phyloP scores from a whole-genome alignment of 2,113 vertebrate species.

The Tyto alba region DNA sequence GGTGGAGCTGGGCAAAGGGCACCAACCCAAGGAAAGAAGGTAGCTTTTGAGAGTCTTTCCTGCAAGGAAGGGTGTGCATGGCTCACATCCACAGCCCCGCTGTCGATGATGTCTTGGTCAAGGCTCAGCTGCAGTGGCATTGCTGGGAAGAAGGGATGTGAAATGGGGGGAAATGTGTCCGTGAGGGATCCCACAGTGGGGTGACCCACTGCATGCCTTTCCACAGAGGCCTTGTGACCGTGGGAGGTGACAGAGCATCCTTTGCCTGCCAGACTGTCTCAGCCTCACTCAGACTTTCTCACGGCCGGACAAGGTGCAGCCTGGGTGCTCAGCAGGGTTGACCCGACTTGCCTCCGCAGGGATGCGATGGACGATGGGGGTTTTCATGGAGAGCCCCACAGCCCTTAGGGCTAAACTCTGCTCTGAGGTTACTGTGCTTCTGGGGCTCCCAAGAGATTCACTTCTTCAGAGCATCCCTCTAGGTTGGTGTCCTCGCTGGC shows the following conservation, averaged over 20 bases:
- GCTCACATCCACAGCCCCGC: not conserved
- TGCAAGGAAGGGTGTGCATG: not conserved
- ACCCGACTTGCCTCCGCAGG: not conserved
- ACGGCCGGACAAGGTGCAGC: not conserved
- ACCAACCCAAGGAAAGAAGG: accelerated
- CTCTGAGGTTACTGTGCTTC: not conserved
- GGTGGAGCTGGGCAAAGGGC: not conserved
- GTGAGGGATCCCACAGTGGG: not conserved
- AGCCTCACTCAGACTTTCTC: not conserved
- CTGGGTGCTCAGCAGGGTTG: not conserved
- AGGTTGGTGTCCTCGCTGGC: not conserved
- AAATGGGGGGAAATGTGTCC: accelerated
- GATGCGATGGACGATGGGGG: accelerated
- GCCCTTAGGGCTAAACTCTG: not conserved
- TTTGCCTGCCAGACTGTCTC: not conserved
- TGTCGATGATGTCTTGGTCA: not conserved
- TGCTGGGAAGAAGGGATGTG: not conserved
- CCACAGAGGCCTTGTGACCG: not conserved
- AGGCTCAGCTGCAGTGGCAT: accelerated
- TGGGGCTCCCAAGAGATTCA: not conserved
- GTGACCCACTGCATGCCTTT: accelerated
- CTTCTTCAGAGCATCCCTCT: not conserved
- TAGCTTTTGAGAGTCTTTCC: not conserved
- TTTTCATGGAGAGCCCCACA: not conserved
- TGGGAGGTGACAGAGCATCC: not conserved